Base-by-base conservation (phyloP, 92 coral and sea anemone species). In the Phenganax marumi region DNA sequence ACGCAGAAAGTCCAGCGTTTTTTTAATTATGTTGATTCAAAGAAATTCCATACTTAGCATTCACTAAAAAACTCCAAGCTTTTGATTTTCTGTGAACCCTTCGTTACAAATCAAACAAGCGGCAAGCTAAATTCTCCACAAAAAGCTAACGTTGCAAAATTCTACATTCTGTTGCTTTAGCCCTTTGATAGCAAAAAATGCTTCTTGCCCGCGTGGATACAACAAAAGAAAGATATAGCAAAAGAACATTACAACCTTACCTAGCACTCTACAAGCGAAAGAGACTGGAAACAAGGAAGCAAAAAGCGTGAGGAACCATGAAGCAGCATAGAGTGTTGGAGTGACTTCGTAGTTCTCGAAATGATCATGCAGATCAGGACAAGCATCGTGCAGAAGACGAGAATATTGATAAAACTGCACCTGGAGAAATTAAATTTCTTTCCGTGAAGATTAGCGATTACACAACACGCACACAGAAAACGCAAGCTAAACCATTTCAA, bases 261-360 rank as follows among this genome's bases (percentile, higher is more conserved):
- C 99, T 79, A 96, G 65, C 19, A 92, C 91, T 74, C 99, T 92
- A 12, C 86, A 97, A 25, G 93, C 99, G 81, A 96, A 92, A 46
- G 96, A 97, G 54, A 92, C 90, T 26, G 97, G 94, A 84, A 89
- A 96, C 83, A 91, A 90, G 25, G 99, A 96, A 5, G 99, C 97
- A 79, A 96, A 96, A 55, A 96, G 88, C 43, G 99, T 96, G 21
- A 96, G 90, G 83, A 96, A 96, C 99, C 99, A 96, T 13, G 97
- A 94, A 12, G 99, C 99, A 8, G 93, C 92, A 48, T 96, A 96
- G 25, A 96, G 92, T 10, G 99, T 88, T 1, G 99, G 99, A 0
- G 97, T 90, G 58, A 96, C 90, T 65, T 96, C 97, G 68, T 86
- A 85, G 73, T 96, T 97, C 73, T 92, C 87, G 26, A 96, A 88